Base-by-base conservation (phyloP, 2,113 vertebrate genomes). In the Cromileptes altivelis region DNA sequence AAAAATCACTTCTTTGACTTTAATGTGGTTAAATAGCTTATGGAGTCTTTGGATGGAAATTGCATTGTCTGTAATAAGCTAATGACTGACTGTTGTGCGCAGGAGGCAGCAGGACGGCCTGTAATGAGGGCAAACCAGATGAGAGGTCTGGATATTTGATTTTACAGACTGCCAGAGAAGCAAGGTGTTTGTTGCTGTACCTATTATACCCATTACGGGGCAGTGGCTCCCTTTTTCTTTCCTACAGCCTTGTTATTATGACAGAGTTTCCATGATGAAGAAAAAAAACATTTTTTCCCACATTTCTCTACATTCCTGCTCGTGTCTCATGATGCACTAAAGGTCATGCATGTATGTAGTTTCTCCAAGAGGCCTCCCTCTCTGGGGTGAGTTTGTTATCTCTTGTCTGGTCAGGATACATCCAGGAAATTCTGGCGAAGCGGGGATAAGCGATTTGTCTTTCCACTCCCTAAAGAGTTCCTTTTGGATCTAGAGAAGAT, bases 1-100 rank as follows among this genome's bases (percentile, higher is more conserved):
- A 90, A 81, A 82, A 90, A 89, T 87, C 8, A 58, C 74, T 84
- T 57, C 37, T 78, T 75, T 83, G 62, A 9, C 30, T 81, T 60
- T 87, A 85, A 88, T 81, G 55, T 58, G 69, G 75, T 89, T 91
- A 85, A 52, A 73, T 4, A 33, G 73, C 49, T 69, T 21, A 77
- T 77, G 78, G 63, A 80, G 58, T 62, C 69, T 81, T 70, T 50
- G 55, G 55, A 68, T 70, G 50, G 67, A 82, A 72, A 73, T 76
- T 25, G 27, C 50, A 68, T 62, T 64, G 25, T 71, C 56, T 85
- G 78, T 78, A 85, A 86, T 53, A 45, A 78, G 56, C 61, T 75
- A 79, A 85, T 81, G 83, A 82, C 33, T n/a, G 52, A 53, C 53
- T 70, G 69, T 19, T 87, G 65, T 50, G 19, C 2, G 25, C 15